These are phyloP conservation scores for Automeris io DNA, from an alignment of 2,888 invertebrate genomes.

Conservation along the genomic window DNA sequence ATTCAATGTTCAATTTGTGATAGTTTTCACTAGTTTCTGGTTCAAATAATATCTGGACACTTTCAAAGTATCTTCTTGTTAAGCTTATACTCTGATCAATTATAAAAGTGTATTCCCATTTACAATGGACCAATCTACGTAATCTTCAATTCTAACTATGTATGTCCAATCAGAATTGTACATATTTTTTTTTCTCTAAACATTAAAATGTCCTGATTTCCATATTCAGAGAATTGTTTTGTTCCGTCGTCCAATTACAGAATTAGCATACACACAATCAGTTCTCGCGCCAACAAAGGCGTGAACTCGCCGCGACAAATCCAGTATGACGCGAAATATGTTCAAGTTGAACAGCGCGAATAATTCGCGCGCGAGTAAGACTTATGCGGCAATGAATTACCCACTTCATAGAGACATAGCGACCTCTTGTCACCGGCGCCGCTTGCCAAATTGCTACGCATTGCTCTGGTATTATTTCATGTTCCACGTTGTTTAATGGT, in stretches of 20 bases:
- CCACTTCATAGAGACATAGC: neutral
- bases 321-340: neutral
- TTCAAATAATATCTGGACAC: too few species aligned
- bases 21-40: too few species aligned
- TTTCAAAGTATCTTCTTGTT: too few species aligned
- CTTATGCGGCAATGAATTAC: slow-evolving; percentile 1
- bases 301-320: neutral
- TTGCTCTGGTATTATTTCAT: slow-evolving; percentile 1
- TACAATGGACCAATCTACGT: too few species aligned
- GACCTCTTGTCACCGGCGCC: neutral
- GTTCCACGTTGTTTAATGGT: too few species aligned
- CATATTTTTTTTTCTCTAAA: neutral
- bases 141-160: neutral
- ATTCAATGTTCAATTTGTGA: too few species aligned
- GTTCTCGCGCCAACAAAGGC: neutral
- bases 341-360: neutral
- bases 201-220: neutral
- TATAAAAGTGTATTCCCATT: too few species aligned
- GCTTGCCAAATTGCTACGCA: slow-evolving; percentile 1
- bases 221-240: neutral
- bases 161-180: neutral
- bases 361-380: slow-evolving; percentile 1
- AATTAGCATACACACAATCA: slow-evolving; percentile 1
- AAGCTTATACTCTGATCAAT: too few species aligned
- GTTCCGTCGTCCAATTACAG: neutral